A percentile compares a stretch with the other conserved stretches of the same genome.
Conservation (phyloP, 2,888 invertebrate genomes). For the Troides helena region DNA sequence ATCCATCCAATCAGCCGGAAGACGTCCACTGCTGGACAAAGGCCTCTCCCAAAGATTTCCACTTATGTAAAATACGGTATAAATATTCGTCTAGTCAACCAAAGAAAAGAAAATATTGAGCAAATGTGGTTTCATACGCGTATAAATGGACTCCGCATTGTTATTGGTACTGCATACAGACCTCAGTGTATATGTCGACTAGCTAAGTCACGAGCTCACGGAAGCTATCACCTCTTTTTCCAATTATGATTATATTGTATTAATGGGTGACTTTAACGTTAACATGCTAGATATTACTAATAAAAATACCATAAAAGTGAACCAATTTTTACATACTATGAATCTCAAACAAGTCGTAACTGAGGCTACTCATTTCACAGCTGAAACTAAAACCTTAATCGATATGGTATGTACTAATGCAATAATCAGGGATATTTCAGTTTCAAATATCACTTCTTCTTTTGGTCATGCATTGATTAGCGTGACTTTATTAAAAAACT, state of each 20-base stretch:
- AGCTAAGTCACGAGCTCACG: conserved; percentile 32
- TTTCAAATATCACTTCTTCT: neutral
- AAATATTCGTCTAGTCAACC: neutral
- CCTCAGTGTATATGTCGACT: conserved; percentile 32
- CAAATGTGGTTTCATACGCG: conserved; percentile 21
- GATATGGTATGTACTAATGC: conserved; percentile 12
- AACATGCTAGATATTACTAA: no score
- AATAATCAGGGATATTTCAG: neutral
- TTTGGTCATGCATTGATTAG: no score
- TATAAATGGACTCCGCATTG: conserved; percentile 15
- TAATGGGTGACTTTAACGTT: no score
- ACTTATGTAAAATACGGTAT: conserved; percentile 5
- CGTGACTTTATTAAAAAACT: no score
- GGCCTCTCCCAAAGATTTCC: no score
- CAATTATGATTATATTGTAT: no score
- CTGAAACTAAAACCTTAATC: conserved; percentile 37
- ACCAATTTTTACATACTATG: neutral
- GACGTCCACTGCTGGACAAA: no score
- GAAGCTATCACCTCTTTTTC: conserved; percentile 15
- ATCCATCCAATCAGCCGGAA: no score
- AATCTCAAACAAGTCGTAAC: neutral
- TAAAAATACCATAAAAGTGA: no score
- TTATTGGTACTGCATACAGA: conserved; percentile 34
- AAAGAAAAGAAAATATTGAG: conserved; percentile 7
- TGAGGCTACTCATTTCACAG: conserved; percentile 10